Evolutionary conservation across 2,113 vertebrate species (phyloP).

Genomic region (Apeltes quadracus): DNA sequence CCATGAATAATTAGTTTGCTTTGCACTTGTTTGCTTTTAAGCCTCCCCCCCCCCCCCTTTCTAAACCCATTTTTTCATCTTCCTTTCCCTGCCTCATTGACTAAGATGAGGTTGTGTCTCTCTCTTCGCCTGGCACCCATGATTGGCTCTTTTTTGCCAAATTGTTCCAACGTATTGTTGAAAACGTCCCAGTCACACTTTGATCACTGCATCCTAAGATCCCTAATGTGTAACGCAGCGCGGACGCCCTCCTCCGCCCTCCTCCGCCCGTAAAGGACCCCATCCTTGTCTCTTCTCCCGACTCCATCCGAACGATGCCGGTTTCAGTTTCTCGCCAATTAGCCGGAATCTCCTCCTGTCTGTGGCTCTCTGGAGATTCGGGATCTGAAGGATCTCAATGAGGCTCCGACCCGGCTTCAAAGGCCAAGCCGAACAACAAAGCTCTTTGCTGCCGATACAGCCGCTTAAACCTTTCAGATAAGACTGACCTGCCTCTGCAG

Average conservation of each 20-base stretch:
- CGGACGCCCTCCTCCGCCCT: conserved; percentile 12
- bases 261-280: conserved; percentile 47
- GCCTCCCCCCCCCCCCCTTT: background rate
- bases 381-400: conserved; percentile 63
- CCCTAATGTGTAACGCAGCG: conserved; percentile 63
- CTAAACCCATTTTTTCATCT: background rate
- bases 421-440: conserved; percentile 63
- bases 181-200: conserved; percentile 55
- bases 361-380: conserved; percentile 52
- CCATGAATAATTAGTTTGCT: conserved; percentile 32
- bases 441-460: conserved; percentile 47
- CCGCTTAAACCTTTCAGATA: conserved; percentile 55
- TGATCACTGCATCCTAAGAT: conserved; percentile 76
- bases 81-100: conserved; percentile 14
- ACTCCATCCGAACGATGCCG: conserved; percentile 43
- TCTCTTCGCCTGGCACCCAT: conserved; percentile 46
- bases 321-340: conserved; percentile 60
- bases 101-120: conserved; percentile 18
- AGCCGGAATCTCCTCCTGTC: conserved; percentile 44
- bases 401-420: conserved; percentile 73
- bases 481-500: conserved; percentile 38
- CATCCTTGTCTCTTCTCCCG: conserved; percentile 18
- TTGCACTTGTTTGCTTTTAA: conserved; percentile 7
- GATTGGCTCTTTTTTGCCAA: conserved; percentile 58
- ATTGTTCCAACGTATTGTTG: conserved; percentile 42